A percentile compares a stretch with the other conserved stretches of the same genome.
Conservation (phyloP, 1,140 invertebrate genomes). For the Drosophila navojoa region DNA sequence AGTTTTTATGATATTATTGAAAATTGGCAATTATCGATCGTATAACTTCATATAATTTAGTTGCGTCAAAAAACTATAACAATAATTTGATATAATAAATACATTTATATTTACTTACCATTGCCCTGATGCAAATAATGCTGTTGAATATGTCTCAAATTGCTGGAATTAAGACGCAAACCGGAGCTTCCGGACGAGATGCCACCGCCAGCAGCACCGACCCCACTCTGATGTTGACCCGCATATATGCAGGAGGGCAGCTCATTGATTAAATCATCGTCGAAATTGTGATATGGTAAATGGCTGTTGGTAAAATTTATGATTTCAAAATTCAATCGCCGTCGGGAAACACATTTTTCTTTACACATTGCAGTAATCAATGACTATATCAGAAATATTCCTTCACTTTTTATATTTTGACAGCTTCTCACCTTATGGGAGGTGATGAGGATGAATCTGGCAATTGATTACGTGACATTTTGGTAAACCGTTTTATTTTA, state of each 20-base stretch:
- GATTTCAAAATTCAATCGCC: not conserved
- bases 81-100: too few species aligned
- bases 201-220: constrained; percentile 29
- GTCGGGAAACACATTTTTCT: not conserved
- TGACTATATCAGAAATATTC: not conserved
- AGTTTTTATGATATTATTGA: too few species aligned
- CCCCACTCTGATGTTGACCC: constrained; percentile 58
- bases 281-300: constrained; percentile 81
- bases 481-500: constrained; percentile 9
- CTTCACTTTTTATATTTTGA: not conserved
- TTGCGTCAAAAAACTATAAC: too few species aligned
- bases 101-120: constrained; percentile 29
- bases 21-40: too few species aligned
- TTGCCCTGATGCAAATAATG: constrained; percentile 80
- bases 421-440: constrained; percentile 83
- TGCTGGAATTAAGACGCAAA: constrained; percentile 68
- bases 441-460: constrained; percentile 86
- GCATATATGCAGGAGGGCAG: constrained; percentile 83
- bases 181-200: constrained; percentile 43
- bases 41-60: too few species aligned
- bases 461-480: constrained; percentile 84
- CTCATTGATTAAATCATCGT: constrained; percentile 82
- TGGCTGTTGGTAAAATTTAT: constrained; percentile 50
- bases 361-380: not conserved
- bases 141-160: constrained; percentile 81